Percentiles rank a stretch among this genome's conserved stretches.
Evolutionary conservation across 2,888 invertebrate genomes (phyloP).

Genomic region (Pristionchus japonicus): DNA sequence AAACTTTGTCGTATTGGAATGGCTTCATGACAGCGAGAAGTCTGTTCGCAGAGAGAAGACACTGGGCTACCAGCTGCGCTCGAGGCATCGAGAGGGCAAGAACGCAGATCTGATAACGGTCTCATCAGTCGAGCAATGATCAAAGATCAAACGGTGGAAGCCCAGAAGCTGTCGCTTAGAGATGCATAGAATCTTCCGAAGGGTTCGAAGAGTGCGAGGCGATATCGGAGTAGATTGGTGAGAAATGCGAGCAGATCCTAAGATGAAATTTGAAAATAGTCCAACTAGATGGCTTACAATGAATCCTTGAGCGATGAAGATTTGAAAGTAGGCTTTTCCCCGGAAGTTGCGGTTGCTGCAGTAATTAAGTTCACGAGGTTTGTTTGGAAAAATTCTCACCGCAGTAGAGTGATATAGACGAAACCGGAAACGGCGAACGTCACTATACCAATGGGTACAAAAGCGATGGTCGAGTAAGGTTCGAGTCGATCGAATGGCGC

Average conservation of each 20-base stretch:
- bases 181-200: background rate
- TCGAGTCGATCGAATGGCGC: background rate
- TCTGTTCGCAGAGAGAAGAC: background rate
- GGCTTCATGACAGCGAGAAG: background rate
- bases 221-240: background rate
- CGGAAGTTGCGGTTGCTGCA: background rate
- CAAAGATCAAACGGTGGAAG: background rate
- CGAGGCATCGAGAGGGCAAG: background rate
- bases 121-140: background rate
- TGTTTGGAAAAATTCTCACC: background rate
- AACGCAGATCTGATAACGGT: background rate
- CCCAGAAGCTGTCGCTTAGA: background rate
- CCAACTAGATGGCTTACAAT: background rate
- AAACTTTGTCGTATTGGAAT: background rate
- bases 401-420: background rate
- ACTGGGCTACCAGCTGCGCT: background rate
- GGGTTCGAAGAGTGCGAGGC: background rate
- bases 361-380: background rate
- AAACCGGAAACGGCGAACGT: background rate
- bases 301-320: background rate
- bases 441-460: background rate
- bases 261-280: background rate
- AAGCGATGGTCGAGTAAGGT: background rate
- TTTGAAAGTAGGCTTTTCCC: background rate
- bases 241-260: background rate